A percentile compares a stretch with the other conserved stretches of the same genome.
These are phyloP conservation scores for Orthosia incerta DNA, from an alignment of 2,888 invertebrate genomes.

Conservation along the genomic window DNA sequence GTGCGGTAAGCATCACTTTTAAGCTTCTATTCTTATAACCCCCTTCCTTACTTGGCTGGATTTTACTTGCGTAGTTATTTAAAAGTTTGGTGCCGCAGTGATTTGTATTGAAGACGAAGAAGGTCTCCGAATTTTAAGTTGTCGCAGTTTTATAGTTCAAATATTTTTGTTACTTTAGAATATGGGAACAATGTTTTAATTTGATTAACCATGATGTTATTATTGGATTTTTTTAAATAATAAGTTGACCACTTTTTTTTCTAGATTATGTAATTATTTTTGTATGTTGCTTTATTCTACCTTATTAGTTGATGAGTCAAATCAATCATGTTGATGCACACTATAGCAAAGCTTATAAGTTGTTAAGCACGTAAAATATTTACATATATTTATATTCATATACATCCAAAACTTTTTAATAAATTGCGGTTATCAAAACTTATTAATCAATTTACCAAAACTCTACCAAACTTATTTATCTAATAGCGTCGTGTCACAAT, in stretches of 20 bases:
- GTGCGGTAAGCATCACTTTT: conserved; percentile 85
- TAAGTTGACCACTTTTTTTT: too few species aligned
- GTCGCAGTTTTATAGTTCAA: background rate
- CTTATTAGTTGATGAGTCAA: background rate
- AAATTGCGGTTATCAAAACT: conserved; percentile 19
- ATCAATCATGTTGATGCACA: background rate
- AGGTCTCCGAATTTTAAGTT: conserved; percentile 28
- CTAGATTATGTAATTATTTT: too few species aligned
- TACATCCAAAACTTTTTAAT: conserved; percentile 19
- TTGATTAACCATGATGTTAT: background rate
- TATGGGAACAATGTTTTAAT: background rate
- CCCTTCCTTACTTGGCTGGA: conserved; percentile 34
- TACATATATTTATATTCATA: background rate
- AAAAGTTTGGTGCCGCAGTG: conserved; percentile 61
- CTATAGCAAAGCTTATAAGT: too few species aligned
- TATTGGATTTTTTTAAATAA: background rate
- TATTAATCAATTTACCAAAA: conserved; percentile 16
- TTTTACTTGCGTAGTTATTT: conserved; percentile 59
- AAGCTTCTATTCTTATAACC: conserved; percentile 59
- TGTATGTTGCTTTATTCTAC: background rate
- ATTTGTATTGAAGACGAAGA: conserved; percentile 18
- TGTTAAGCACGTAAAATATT: background rate
- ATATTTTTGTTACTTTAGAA: background rate
- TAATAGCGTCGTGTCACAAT: conserved; percentile 16
- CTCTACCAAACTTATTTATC: conserved; percentile 25